These are phyloP conservation scores for Bombus soroeensis DNA, from an alignment of 1,140 invertebrate genomes.

Conservation along the genomic window DNA sequence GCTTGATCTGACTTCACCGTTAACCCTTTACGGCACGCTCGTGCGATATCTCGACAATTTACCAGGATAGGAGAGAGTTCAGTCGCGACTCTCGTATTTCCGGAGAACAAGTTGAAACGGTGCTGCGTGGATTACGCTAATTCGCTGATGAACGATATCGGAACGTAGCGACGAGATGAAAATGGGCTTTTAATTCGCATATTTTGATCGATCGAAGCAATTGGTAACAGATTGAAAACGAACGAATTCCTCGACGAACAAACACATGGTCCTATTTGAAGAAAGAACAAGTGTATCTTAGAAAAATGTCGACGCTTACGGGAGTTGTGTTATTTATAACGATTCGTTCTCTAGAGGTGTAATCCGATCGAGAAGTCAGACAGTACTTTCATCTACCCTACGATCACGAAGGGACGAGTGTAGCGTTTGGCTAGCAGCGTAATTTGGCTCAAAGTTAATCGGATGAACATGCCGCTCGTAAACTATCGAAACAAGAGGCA, in stretches of 20 bases:
- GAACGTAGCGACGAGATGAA: neutral
- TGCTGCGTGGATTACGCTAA: neutral
- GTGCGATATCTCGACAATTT: neutral
- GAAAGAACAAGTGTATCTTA: neutral
- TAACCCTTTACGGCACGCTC: conserved; percentile 2
- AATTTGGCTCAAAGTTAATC: conserved; percentile 61
- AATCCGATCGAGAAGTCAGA: conserved; percentile 1
- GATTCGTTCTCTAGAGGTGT: neutral
- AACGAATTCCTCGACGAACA: neutral
- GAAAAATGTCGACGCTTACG: neutral
- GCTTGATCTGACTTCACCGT: neutral
- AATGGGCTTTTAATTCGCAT: neutral
- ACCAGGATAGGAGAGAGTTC: neutral
- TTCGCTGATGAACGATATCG: neutral
- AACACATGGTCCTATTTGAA: neutral
- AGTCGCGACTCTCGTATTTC: neutral
- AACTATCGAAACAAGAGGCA: conserved; percentile 68
- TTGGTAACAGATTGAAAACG: neutral
- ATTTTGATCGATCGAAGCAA: neutral
- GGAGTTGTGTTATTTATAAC: neutral
- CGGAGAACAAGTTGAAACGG: too few relatives aligned
- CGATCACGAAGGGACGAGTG: neutral
- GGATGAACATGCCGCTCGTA: conserved; percentile 72
- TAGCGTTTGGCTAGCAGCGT: conserved; percentile 20
- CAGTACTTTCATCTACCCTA: neutral